Evolutionary conservation across 2,113 vertebrate species (phyloP).

Genomic region (Sylvia atricapilla): DNA sequence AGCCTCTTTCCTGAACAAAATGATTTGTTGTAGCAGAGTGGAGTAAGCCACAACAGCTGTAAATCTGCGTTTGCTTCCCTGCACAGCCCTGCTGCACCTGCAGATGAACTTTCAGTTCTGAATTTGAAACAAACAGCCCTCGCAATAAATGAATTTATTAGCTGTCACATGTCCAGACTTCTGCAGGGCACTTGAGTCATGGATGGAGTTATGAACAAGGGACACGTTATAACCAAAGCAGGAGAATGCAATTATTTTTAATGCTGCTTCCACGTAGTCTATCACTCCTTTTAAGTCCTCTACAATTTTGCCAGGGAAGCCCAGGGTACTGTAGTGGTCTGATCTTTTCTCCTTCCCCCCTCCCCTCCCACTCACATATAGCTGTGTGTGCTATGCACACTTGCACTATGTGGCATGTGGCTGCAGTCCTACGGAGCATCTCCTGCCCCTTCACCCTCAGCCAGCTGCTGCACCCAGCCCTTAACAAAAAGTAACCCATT

Average conservation of each 20-base stretch:
- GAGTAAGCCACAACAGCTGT: constrained; percentile 44
- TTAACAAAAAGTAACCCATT: not conserved
- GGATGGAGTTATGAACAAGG: not conserved
- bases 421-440: fast-evolving
- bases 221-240: not conserved
- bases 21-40: constrained; percentile 35
- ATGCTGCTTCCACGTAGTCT: not conserved
- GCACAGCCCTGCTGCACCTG: constrained; percentile 43
- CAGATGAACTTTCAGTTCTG: constrained; percentile 60
- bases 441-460: not conserved
- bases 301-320: not conserved
- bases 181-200: constrained; percentile 8
- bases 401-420: not conserved
- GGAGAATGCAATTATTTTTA: constrained; percentile 3
- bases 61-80: constrained; percentile 52
- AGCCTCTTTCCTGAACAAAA: constrained; percentile 39
- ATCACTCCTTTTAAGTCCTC: not conserved
- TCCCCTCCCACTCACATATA: not conserved
- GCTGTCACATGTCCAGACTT: constrained; percentile 33
- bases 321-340: not conserved
- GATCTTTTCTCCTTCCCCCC: not conserved
- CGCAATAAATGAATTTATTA: constrained; percentile 41
- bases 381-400: not conserved
- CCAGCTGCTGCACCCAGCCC: not conserved
- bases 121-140: constrained; percentile 31